Evolutionary conservation across 2,113 vertebrate genomes (phyloP).

Genomic region (Pycnonotus jocosus): DNA sequence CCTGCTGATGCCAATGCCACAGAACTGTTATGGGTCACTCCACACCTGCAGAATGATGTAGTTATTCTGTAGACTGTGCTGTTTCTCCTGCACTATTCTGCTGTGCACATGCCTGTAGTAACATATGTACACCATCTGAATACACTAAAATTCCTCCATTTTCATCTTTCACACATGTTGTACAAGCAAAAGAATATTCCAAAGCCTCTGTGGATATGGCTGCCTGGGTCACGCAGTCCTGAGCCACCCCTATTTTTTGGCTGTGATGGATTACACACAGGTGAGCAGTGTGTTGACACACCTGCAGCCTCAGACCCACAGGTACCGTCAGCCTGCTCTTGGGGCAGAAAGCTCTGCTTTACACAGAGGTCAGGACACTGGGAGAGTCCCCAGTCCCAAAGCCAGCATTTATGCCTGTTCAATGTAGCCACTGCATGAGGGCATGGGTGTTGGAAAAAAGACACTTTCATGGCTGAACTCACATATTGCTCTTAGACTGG

Average conservation of each 20-base stretch:
- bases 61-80: not conserved
- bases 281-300: not conserved
- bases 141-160: not conserved
- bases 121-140: not conserved
- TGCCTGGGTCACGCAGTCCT: not conserved
- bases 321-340: not conserved
- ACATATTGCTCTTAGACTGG: not conserved
- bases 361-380: not conserved
- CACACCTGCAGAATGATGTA: not conserved
- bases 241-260: not conserved
- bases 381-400: not conserved
- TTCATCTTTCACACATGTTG: not conserved
- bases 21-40: not conserved
- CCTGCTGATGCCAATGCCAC: not conserved
- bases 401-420: not conserved
- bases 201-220: not conserved
- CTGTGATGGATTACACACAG: fast-evolving
- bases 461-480: not conserved
- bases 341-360: not conserved
- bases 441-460: not conserved
- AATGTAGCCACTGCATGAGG: not conserved
- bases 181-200: not conserved
- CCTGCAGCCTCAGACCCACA: fast-evolving
- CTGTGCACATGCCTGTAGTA: not conserved
- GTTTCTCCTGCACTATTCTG: not conserved